These are phyloP conservation scores for Tetranychus piercei DNA, from an alignment of 2,888 invertebrate genomes.

Conservation along the genomic window DNA sequence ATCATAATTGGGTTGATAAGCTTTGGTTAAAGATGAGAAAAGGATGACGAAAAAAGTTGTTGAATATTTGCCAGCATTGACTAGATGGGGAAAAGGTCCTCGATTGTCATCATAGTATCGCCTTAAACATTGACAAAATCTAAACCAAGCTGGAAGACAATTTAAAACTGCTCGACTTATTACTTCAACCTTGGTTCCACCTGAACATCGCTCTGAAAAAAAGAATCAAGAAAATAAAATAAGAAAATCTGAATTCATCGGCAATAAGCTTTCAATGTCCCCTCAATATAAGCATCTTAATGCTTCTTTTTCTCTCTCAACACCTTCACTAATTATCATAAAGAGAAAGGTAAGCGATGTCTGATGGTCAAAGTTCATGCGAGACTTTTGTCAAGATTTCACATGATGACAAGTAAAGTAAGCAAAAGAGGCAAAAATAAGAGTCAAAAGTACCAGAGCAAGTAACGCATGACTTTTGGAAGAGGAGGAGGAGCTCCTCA, in stretches of 20 bases:
- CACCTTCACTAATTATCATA: too few species aligned
- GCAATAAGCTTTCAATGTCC: neutral
- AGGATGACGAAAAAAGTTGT: slow-evolving; percentile 87
- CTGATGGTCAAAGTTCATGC: too few species aligned
- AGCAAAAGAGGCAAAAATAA: too few species aligned
- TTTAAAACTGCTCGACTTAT: slow-evolving; percentile 58
- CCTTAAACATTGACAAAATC: slow-evolving; percentile 88
- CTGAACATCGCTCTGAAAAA: neutral
- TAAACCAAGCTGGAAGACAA: slow-evolving; percentile 87
- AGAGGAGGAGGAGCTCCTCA: too few species aligned
- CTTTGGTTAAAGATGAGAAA: slow-evolving; percentile 50
- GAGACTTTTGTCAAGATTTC: too few species aligned
- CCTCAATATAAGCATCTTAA: neutral
- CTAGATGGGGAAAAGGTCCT: slow-evolving; percentile 73
- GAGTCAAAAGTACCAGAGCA: too few species aligned
- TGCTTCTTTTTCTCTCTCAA: neutral
- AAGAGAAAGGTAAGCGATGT: too few species aligned
- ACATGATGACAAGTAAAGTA: too few species aligned
- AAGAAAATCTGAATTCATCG: neutral
- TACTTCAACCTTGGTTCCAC: neutral
- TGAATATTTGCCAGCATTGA: slow-evolving; percentile 94
- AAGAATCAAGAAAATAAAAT: neutral
- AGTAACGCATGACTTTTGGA: too few species aligned
- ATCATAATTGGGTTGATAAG: slow-evolving; percentile 33
- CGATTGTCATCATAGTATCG: slow-evolving; percentile 72